These are phyloP conservation scores for Xylota sylvarum DNA, from an alignment of 2,888 invertebrate species.

Conservation along the genomic window DNA sequence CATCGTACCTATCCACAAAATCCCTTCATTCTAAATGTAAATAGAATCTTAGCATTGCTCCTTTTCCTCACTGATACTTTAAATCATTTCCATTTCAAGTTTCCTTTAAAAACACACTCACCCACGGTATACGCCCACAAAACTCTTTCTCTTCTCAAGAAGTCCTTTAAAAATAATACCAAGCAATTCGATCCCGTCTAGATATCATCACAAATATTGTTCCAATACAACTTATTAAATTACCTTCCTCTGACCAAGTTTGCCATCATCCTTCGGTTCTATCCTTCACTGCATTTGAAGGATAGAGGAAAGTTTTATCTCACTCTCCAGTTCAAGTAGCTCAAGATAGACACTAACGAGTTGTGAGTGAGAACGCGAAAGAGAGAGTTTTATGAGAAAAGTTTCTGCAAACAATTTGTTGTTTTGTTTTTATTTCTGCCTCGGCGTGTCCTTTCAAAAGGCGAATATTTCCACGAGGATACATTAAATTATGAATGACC, in stretches of 20 bases:
- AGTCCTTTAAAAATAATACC: background rate
- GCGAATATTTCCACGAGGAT: background rate
- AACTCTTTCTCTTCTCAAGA: background rate
- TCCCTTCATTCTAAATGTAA: background rate
- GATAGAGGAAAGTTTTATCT: constrained; percentile 1
- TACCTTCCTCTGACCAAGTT: constrained; percentile 21
- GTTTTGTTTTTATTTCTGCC: background rate
- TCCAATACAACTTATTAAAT: constrained; percentile 19
- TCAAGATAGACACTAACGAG: constrained; percentile 14
- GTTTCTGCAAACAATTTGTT: constrained; percentile 18
- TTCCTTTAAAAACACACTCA: background rate
- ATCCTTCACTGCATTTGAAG: background rate
- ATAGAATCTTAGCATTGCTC: background rate
- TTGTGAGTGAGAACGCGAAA: constrained; percentile 20
- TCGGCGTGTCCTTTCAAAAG: constrained; percentile 17
- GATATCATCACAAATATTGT: constrained; percentile 18
- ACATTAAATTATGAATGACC: constrained; percentile 19
- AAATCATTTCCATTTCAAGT: background rate
- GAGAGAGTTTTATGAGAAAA: constrained; percentile 60
- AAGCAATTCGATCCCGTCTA: background rate
- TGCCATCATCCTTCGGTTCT: background rate
- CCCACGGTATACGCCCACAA: too few relatives aligned
- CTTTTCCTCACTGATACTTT: constrained; percentile 3
- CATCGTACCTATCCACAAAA: background rate
- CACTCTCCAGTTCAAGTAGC: background rate